A percentile compares a stretch with the other conserved stretches of the same genome.
phyloP scores from a whole-genome alignment of 1,140 invertebrate species.

The Spodoptera litura region DNA sequence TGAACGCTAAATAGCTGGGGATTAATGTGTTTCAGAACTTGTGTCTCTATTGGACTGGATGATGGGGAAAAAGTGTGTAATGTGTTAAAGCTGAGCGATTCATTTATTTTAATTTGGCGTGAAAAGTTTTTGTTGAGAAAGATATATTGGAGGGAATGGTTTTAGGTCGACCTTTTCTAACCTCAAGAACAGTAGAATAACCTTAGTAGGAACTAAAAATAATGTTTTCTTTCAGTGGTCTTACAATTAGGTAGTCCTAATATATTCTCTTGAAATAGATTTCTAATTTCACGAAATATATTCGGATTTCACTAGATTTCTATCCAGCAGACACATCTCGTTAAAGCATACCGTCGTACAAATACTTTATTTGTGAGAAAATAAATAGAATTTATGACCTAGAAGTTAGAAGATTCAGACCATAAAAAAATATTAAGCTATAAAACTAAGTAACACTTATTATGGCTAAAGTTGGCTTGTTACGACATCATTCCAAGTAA shows the following conservation, averaged over 20 bases:
- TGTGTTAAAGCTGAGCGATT: neutral
- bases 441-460: slow-evolving; percentile 19
- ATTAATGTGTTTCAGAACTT: slow-evolving; percentile 44
- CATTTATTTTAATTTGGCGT: neutral
- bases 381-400: slow-evolving; percentile 14
- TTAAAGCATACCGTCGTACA: too few relatives aligned
- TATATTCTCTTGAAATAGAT: too few relatives aligned
- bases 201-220: neutral
- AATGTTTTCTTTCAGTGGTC: neutral
- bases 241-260: too few relatives aligned
- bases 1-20: slow-evolving; percentile 43
- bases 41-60: slow-evolving; percentile 3
- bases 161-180: neutral
- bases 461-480: slow-evolving; percentile 28
- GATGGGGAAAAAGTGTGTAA: neutral
- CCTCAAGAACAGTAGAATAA: too few relatives aligned
- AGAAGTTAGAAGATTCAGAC: neutral
- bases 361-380: neutral
- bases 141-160: neutral
- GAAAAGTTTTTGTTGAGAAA: neutral
- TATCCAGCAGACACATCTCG: too few relatives aligned
- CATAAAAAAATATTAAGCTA: slow-evolving; percentile 19
- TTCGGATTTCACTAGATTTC: too few relatives aligned
- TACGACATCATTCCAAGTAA: slow-evolving; percentile 25
- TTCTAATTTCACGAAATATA: too few relatives aligned